phyloP scores from a whole-genome alignment of 1,140 invertebrate genomes.

The Macrostomum lignano region DNA sequence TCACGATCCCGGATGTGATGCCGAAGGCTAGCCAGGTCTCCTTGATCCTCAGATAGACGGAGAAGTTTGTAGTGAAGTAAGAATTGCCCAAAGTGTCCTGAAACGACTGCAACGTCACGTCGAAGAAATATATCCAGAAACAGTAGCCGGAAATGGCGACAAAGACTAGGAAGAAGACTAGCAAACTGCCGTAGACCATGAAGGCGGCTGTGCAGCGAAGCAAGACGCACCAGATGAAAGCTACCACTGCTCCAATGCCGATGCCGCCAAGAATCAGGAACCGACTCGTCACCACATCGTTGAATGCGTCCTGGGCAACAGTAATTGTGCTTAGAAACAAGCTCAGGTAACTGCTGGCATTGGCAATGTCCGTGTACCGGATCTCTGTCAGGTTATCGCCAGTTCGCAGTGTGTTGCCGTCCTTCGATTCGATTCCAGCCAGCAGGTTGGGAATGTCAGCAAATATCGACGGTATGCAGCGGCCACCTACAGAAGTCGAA shows the following conservation, averaged over 20 bases:
- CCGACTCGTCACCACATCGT: neutral
- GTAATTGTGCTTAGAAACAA: neutral
- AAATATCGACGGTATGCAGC: too few species aligned
- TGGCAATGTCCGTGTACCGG: neutral
- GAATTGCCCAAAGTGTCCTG: neutral
- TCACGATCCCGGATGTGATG: neutral
- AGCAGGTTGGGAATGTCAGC: neutral
- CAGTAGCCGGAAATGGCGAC: slow-evolving; percentile 11
- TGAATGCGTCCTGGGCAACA: neutral
- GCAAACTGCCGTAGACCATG: slow-evolving; percentile 55
- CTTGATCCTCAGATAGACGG: slow-evolving; percentile 2
- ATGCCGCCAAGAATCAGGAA: slow-evolving; percentile 29
- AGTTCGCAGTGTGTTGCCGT: neutral
- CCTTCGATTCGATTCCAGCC: neutral
- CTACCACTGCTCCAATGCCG: slow-evolving; percentile 37
- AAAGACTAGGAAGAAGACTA: slow-evolving; percentile 39
- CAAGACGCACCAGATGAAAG: slow-evolving; percentile 55
- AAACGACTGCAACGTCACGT: neutral
- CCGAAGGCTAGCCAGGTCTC: slow-evolving; percentile 1
- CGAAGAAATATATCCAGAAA: neutral
- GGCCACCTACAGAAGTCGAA: too few species aligned
- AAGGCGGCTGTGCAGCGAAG: slow-evolving; percentile 55
- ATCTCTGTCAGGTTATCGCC: neutral
- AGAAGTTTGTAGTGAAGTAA: neutral
- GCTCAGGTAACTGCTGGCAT: neutral